phyloP scores from a whole-genome alignment of 2,113 vertebrate species.

The Elachura formosa region DNA sequence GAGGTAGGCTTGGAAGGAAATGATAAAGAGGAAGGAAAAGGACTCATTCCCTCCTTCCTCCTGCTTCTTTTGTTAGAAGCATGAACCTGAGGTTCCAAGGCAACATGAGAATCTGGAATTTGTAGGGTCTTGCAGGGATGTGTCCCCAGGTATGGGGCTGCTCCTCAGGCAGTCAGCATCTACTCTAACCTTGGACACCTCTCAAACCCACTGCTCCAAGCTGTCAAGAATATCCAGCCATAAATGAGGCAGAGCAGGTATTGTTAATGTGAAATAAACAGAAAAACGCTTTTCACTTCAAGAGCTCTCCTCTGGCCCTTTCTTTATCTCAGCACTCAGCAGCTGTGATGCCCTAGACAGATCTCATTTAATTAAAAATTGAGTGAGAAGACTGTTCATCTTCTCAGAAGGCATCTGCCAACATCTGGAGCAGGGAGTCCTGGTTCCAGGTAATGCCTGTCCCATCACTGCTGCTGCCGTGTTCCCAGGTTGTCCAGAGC shows the following conservation, averaged over 20 bases:
- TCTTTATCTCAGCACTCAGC: not conserved
- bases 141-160: not conserved
- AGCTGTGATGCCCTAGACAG: not conserved
- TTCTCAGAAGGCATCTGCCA: not conserved
- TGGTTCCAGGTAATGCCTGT: not conserved
- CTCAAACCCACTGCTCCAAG: not conserved
- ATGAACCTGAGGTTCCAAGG: not conserved
- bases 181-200: not conserved
- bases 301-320: not conserved
- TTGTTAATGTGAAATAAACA: not conserved
- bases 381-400: not conserved
- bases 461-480: not conserved
- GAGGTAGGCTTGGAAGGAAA: not conserved
- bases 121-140: not conserved
- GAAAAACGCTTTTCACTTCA: not conserved
- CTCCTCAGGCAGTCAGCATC: not conserved
- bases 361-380: not conserved
- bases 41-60: not conserved
- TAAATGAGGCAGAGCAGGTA: not conserved
- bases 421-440: accelerated
- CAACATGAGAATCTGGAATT: not conserved
- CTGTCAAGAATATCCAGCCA: not conserved
- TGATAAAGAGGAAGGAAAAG: not conserved
- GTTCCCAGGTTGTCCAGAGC: not conserved
- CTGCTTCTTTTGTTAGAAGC: not conserved